Conservation (phyloP, 2,113 vertebrate genomes). For the Heptranchias perlo region DNA sequence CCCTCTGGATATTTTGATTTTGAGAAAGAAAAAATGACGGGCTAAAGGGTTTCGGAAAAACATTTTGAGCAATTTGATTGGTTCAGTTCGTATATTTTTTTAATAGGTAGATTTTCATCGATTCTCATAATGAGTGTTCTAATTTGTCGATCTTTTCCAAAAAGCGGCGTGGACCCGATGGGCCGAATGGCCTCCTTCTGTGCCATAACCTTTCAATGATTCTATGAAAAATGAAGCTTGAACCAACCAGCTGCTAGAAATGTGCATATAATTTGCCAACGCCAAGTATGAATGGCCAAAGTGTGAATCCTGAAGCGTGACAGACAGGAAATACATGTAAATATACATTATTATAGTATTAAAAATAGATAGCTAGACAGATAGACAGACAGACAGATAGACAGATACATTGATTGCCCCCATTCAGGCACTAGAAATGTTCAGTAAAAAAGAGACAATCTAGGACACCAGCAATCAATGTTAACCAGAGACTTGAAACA, state of each 20-base stretch:
- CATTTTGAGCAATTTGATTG: neutral
- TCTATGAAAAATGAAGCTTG: neutral
- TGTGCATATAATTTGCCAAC: neutral
- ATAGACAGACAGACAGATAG: neutral
- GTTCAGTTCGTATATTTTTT: neutral
- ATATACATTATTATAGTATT: neutral
- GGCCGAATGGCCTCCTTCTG: too few relatives aligned
- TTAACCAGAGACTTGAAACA: neutral
- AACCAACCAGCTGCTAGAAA: neutral
- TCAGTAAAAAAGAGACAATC: neutral
- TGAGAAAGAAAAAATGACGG: neutral
- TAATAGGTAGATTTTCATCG: neutral
- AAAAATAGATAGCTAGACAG: too few relatives aligned
- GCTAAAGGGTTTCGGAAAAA: neutral
- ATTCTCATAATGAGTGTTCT: neutral
- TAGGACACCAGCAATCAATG: neutral
- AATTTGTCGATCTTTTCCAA: neutral
- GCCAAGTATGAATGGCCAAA: neutral
- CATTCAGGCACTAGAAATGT: neutral
- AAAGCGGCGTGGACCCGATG: too few relatives aligned
- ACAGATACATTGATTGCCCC: neutral
- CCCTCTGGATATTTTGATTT: neutral
- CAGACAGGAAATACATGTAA: neutral
- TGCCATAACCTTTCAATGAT: too few relatives aligned
- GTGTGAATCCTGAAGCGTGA: neutral